A percentile compares a stretch with the other conserved stretches of the same genome.
Evolutionary conservation across 2,888 invertebrate species (phyloP).

Genomic region (Acanthosepion esculentum): DNA sequence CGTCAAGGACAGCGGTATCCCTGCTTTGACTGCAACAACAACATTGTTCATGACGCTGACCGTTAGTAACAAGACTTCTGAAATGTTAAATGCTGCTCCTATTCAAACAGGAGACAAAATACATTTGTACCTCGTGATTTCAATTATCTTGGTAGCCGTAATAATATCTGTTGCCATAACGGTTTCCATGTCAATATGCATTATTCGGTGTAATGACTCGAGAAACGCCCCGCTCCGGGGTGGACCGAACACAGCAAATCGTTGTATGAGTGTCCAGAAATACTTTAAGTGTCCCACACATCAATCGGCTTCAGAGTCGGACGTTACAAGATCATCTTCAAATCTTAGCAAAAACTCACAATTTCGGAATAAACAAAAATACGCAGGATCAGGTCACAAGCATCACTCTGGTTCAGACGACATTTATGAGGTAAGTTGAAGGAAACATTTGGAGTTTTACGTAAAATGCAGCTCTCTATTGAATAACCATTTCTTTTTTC

Average conservation of each 20-base stretch:
- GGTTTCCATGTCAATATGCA: background rate
- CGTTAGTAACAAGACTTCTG: background rate
- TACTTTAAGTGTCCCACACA: background rate
- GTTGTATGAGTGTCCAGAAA: background rate
- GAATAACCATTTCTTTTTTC: too few relatives aligned
- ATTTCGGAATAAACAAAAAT: background rate
- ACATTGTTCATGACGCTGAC: background rate
- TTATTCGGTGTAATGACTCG: background rate
- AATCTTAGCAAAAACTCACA: slow-evolving; percentile 11
- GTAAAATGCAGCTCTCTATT: too few relatives aligned
- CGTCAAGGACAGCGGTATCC: background rate
- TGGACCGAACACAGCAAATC: background rate
- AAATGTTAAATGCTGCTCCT: background rate
- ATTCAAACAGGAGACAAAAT: background rate
- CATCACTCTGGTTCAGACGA: background rate
- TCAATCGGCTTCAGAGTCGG: background rate
- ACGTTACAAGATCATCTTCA: background rate
- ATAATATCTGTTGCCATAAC: background rate
- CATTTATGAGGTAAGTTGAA: background rate
- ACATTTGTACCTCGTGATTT: background rate
- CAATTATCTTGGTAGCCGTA: background rate
- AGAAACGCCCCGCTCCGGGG: background rate
- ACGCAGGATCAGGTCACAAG: slow-evolving; percentile 8
- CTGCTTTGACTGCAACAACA: background rate
- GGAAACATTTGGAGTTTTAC: too few relatives aligned